These are phyloP conservation scores for Drosophila chauvacae DNA, from an alignment of 1,140 invertebrate genomes.

Conservation along the genomic window DNA sequence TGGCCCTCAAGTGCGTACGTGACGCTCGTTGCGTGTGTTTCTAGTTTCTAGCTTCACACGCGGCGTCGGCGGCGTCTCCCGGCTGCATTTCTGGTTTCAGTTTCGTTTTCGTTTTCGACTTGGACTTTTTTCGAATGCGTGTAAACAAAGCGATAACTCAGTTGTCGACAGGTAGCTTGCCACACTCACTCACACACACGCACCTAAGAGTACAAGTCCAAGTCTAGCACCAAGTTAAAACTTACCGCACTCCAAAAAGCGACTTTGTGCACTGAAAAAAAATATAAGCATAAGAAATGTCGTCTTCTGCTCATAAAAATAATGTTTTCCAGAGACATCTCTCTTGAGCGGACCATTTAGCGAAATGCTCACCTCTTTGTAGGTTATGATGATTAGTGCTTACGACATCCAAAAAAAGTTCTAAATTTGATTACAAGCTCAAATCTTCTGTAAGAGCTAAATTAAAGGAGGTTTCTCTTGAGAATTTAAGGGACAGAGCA, in stretches of 20 bases:
- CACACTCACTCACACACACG: constrained; percentile 31
- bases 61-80: constrained; percentile 3
- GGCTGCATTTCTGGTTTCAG: constrained; percentile 1
- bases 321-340: too few species aligned
- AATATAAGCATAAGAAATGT: neutral
- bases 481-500: too few species aligned
- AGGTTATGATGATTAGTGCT: too few species aligned
- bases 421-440: too few species aligned
- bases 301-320: neutral
- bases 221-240: constrained; percentile 22
- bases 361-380: too few species aligned
- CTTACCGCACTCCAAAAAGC: constrained; percentile 4
- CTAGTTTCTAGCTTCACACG: constrained; percentile 3
- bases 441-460: too few species aligned
- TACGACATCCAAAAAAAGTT: too few species aligned
- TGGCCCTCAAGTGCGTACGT: constrained; percentile 49
- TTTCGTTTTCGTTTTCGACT: constrained; percentile 17
- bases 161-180: constrained; percentile 47
- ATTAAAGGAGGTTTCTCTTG: too few species aligned
- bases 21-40: constrained; percentile 48
- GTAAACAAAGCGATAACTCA: constrained; percentile 64
- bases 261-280: constrained; percentile 13
- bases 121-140: constrained; percentile 30
- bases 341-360: neutral
- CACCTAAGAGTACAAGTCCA: constrained; percentile 6